Percentiles rank a stretch among this genome's conserved stretches.
Evolutionary conservation across 2,797 vertebrate genomes (phyloP).

Genomic region (Sebastes trivittatus): DNA sequence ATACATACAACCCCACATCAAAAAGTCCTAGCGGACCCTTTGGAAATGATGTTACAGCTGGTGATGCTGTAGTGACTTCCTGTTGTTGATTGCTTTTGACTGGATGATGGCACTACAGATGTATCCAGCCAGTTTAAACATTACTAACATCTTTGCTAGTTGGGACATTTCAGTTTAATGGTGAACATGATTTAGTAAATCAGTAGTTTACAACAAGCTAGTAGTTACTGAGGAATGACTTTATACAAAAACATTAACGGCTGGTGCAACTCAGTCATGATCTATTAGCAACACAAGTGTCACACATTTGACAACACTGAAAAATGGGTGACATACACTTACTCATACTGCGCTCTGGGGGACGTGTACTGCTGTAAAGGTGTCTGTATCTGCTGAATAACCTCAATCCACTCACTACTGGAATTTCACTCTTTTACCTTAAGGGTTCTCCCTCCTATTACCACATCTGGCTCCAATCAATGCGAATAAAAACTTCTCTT

Average conservation of each 20-base stretch:
- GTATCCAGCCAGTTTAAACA: background rate
- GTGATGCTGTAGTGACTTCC: background rate
- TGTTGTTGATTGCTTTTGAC: background rate
- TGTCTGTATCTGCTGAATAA: constrained; percentile 31
- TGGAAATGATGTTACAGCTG: background rate
- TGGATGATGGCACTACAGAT: background rate
- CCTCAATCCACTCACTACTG: constrained; percentile 57
- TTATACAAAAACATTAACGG: background rate
- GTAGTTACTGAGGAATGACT: background rate
- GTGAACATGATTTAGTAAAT: background rate
- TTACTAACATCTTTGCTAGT: background rate
- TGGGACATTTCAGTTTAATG: background rate
- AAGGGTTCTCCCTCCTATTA: constrained; percentile 57
- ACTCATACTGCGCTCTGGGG: background rate
- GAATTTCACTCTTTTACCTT: constrained; percentile 70
- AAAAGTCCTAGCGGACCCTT: background rate
- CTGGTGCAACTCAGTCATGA: background rate
- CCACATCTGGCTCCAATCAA: constrained; percentile 91
- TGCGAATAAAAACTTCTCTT: constrained; percentile 77
- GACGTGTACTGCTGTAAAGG: constrained; percentile 5
- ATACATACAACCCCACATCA: no score
- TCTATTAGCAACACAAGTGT: background rate
- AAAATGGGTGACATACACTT: background rate
- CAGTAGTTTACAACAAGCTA: background rate
- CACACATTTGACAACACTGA: background rate